Evolutionary conservation across 2,888 invertebrate species (phyloP).

Genomic region (Galeruca laticollis): DNA sequence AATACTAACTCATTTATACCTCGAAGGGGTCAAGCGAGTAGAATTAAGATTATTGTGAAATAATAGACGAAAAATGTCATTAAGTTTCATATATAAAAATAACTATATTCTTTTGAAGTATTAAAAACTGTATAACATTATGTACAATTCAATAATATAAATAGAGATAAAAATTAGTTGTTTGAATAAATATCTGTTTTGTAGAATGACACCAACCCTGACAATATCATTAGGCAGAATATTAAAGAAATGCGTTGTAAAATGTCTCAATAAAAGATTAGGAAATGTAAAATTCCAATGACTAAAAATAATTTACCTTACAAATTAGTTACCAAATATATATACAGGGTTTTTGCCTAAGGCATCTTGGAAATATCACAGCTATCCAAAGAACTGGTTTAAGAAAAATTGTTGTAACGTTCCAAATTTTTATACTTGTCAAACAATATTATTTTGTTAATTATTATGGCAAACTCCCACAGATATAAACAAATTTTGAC

Average conservation of each 20-base stretch:
- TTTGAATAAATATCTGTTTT: constrained; percentile 10
- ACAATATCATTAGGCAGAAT: constrained; percentile 17
- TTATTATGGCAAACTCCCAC: neutral
- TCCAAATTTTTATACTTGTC: neutral
- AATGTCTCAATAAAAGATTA: constrained; percentile 18
- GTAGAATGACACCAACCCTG: constrained; percentile 32
- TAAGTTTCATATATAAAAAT: constrained; percentile 12
- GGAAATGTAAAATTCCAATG: constrained; percentile 48
- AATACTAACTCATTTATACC: no score
- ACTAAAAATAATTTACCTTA: constrained; percentile 58
- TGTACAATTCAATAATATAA: constrained; percentile 26
- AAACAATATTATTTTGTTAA: neutral
- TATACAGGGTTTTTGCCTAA: constrained; percentile 45
- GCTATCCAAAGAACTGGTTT: constrained; percentile 24
- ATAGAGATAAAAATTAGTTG: constrained; percentile 17
- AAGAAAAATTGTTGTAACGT: constrained; percentile 10
- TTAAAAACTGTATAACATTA: constrained; percentile 14
- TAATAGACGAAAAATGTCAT: constrained; percentile 9
- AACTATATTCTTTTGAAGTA: constrained; percentile 6
- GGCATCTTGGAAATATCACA: constrained; percentile 38
- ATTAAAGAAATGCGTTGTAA: constrained; percentile 9
- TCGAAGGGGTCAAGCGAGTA: no score
- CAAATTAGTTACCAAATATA: constrained; percentile 55
- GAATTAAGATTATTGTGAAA: no score
- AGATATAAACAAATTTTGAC: neutral